phyloP scores from a whole-genome alignment of 2,797 vertebrate species.

The Myotis planiceps region DNA sequence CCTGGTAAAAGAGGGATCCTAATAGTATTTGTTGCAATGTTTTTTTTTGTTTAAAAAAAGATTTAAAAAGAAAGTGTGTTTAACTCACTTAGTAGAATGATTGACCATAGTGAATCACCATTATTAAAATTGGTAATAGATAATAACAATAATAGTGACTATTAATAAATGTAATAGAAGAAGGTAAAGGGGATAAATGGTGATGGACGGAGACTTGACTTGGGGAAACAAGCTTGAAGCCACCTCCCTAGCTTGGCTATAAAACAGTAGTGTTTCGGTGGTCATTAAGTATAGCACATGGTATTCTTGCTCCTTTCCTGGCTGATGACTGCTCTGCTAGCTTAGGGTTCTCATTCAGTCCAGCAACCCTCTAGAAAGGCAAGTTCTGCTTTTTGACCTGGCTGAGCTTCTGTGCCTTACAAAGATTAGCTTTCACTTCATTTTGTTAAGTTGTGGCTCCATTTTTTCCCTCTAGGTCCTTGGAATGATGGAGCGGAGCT shows the following conservation, averaged over 20 bases:
- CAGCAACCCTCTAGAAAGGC: constrained; percentile 76
- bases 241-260: constrained; percentile 52
- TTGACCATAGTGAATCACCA: neutral
- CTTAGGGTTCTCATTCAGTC: constrained; percentile 76
- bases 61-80: neutral
- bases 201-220: too few species aligned
- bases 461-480: neutral
- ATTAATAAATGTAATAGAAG: neutral
- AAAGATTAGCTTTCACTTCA: neutral
- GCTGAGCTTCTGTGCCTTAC: neutral
- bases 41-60: neutral
- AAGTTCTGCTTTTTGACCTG: constrained; percentile 57
- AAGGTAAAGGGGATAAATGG: too few species aligned
- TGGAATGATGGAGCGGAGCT: neutral
- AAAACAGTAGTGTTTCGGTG: constrained; percentile 69
- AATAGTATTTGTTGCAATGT: neutral
- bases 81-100: neutral
- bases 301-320: constrained; percentile 73
- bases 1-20: neutral
- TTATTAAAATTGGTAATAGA: neutral
- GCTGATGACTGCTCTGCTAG: constrained; percentile 76
- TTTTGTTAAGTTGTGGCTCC: neutral
- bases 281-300: constrained; percentile 71
- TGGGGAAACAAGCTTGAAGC: constrained; percentile 18
- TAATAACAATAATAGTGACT: neutral